Conservation (phyloP, 2,113 vertebrate species). For the Perognathus longimembris region DNA sequence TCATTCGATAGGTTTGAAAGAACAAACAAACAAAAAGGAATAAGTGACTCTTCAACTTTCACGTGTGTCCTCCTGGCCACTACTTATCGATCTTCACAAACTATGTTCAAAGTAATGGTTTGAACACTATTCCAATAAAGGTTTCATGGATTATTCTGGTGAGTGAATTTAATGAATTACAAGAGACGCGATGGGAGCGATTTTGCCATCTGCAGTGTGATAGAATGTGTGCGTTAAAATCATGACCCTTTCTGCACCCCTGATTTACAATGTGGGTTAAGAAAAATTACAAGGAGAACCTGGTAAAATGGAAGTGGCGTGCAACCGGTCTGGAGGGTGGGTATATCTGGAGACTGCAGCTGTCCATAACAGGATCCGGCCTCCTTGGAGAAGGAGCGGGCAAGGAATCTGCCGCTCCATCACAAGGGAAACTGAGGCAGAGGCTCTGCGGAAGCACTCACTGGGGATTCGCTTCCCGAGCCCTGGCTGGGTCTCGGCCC, state of each 20-base stretch:
- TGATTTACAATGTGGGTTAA: background rate
- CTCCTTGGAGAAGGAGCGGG: background rate
- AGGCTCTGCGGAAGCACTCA: background rate
- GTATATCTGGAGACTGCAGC: no score
- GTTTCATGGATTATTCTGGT: background rate
- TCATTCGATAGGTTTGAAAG: background rate
- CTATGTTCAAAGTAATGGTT: background rate
- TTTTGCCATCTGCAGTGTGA: no score
- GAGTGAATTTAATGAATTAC: background rate
- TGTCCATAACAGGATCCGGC: no score
- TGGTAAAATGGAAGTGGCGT: background rate
- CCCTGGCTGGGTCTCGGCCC: no score
- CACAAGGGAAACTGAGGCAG: background rate
- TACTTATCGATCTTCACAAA: background rate
- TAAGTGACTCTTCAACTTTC: background rate
- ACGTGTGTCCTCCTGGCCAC: background rate
- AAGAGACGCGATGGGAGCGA: background rate
- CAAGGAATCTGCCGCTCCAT: background rate
- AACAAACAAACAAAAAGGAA: no score
- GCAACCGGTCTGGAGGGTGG: background rate
- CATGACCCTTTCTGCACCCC: background rate
- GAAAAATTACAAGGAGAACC: background rate
- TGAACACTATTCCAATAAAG: background rate
- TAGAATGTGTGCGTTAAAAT: background rate
- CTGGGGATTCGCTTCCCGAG: no score